phyloP scores from a whole-genome alignment of 1,140 invertebrate genomes.

The Aphelinus atriplicis region DNA sequence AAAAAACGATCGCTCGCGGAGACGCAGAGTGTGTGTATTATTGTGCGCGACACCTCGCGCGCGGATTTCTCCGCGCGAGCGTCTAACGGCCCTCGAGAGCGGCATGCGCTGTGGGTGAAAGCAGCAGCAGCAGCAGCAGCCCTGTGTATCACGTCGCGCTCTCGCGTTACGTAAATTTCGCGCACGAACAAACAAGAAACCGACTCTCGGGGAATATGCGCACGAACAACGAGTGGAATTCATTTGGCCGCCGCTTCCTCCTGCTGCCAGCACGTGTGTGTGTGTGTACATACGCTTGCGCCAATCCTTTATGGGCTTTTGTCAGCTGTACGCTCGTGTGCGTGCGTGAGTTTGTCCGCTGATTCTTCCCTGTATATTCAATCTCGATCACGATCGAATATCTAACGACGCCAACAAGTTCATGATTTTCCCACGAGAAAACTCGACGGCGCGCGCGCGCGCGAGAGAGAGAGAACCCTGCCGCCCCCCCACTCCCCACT shows the following conservation, averaged over 20 bases:
- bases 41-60: background rate
- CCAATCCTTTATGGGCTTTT: background rate
- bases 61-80: background rate
- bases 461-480: too few relatives aligned
- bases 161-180: slow-evolving; percentile 42
- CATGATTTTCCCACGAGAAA: slow-evolving; percentile 42
- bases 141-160: background rate
- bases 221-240: slow-evolving; percentile 27
- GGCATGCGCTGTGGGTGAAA: slow-evolving; percentile 34
- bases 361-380: slow-evolving; percentile 11
- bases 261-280: background rate
- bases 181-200: slow-evolving; percentile 40
- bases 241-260: slow-evolving; percentile 1
- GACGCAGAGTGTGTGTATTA: background rate
- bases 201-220: slow-evolving; percentile 7
- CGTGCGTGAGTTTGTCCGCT: background rate
- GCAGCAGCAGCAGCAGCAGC: background rate
- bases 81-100: background rate
- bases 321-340: background rate
- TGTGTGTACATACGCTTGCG: background rate
- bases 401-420: slow-evolving; percentile 39
- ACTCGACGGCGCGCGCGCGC: background rate
- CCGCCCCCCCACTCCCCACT: too few relatives aligned
- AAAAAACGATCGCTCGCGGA: background rate
- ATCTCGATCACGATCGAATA: slow-evolving; percentile 42